These are phyloP conservation scores for Myrmecobius fasciatus DNA, from an alignment of 2,113 vertebrate genomes.

Conservation along the genomic window DNA sequence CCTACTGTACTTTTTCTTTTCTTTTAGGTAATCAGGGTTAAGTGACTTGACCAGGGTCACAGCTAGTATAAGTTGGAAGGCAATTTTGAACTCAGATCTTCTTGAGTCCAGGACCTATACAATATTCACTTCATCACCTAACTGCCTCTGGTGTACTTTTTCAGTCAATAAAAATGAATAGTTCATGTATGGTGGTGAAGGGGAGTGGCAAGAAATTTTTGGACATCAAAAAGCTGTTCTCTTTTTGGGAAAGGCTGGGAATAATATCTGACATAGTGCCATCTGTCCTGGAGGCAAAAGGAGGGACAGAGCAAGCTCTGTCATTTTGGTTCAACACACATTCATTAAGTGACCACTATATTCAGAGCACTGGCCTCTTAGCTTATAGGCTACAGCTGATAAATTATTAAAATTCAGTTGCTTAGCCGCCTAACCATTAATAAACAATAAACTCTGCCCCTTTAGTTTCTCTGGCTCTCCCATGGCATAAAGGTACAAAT, in stretches of 20 bases:
- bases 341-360: neutral
- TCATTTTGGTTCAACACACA: neutral
- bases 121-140: neutral
- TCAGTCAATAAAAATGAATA: neutral
- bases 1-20: no score
- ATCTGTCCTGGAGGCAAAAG: neutral
- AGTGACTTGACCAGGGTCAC: neutral
- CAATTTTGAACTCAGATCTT: neutral
- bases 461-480: neutral
- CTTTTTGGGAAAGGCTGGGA: neutral
- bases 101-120: neutral
- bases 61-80: no score
- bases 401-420: neutral
- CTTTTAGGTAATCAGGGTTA: no score
- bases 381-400: no score
- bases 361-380: neutral
- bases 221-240: neutral
- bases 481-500: neutral
- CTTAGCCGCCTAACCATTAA: neutral
- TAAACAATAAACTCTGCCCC: neutral
- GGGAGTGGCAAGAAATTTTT: neutral
- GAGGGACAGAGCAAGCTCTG: neutral
- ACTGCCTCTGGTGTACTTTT: neutral
- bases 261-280: no score
- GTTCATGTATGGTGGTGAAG: no score